These are phyloP conservation scores for Melopsittacus undulatus DNA, from an alignment of 2,797 vertebrate genomes.

Conservation along the genomic window DNA sequence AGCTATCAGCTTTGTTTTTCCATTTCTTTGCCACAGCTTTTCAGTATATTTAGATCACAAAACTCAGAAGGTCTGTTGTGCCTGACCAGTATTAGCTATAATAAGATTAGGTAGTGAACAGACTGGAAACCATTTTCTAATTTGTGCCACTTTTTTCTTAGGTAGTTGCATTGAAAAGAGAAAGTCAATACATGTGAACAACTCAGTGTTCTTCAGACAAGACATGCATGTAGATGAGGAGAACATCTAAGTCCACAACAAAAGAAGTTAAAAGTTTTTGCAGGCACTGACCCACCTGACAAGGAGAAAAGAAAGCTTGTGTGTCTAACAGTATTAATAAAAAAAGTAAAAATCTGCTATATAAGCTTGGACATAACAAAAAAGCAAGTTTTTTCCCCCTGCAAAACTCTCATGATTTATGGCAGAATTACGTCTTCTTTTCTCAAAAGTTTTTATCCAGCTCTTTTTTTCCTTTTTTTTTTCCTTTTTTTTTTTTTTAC, in stretches of 20 bases:
- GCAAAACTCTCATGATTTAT: neutral
- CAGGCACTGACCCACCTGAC: neutral
- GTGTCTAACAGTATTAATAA: neutral
- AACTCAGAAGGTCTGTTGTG: neutral
- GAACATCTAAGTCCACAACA: neutral
- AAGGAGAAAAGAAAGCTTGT: neutral
- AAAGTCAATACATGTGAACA: neutral
- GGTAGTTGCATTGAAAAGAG: neutral
- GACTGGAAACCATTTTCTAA: neutral
- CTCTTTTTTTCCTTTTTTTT: neutral
- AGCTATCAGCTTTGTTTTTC: neutral
- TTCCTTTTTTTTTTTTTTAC: neutral
- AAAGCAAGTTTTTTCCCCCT: neutral
- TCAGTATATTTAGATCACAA: neutral
- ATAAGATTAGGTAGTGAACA: neutral
- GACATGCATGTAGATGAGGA: neutral
- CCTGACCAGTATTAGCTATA: neutral
- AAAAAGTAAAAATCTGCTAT: neutral
- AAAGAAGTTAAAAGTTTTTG: neutral
- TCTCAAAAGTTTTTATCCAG: neutral
- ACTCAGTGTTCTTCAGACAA: rapidly evolving
- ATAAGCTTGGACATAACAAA: neutral
- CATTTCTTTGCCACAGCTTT: neutral
- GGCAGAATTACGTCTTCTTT: neutral
- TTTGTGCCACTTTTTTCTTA: neutral